Evolutionary conservation across 2,113 vertebrate genomes (phyloP), one percentile per base, ranked within the genome.

Genomic region (Sylvia atricapilla): DNA sequence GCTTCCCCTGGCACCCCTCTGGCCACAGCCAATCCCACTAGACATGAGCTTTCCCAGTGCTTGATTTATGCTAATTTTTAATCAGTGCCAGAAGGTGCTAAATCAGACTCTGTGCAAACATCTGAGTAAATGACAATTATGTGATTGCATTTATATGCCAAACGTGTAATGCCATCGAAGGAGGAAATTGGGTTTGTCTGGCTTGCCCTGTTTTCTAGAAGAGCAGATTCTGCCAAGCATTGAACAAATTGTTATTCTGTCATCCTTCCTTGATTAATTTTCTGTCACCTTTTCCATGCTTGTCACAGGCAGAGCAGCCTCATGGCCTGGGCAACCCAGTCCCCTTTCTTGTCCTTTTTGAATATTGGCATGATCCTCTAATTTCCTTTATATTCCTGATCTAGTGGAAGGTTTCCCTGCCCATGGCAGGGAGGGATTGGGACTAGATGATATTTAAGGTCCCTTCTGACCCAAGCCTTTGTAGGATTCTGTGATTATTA

Each of bases 241-340:
- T 30, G 41, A 56, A 41, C 21, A 31, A 6, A 1, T 31, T 10
- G 33, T 53, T 92, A n/a, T 6, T 87, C 49, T 43, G 55, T 70
- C 7, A 0, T 37, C 20, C 18, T 25, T 35, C 33, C 16, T 28
- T 28, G 37, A 24, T 66, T 69, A 27, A 41, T 73, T 62, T 89
- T 37, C 23, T 68, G 8, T n/a, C 31, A 19, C 9, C 9, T 74
- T 73, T 37, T 62, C 22, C 20, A 5, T 41, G 49, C 49, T 72
- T 74, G 31, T 41, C 17, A 16, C 4, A 6, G 66, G 15, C 15
- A 4, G 15, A 70, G 46, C 37, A 39, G 43, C 10, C 20, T 56
- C 0, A 0, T 39, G 47, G 7, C 37, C 25, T 35, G 3, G 5
- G 16, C 44, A 46, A 5, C 14, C 10, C 0, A 0, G 4, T 39